Evolutionary conservation across 2,113 vertebrate genomes (phyloP).

Genomic region (Glaucidium brasilianum): DNA sequence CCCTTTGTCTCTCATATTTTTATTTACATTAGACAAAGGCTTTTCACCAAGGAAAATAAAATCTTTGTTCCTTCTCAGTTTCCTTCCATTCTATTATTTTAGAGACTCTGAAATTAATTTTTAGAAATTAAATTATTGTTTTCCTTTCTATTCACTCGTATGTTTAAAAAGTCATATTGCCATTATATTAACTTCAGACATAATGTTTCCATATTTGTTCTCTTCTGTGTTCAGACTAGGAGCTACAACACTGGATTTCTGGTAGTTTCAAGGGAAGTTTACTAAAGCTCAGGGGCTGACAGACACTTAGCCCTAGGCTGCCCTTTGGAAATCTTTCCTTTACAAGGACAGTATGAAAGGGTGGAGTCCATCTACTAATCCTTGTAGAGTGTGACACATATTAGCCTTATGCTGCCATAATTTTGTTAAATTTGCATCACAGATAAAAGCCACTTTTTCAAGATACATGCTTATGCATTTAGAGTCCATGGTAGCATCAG

Average conservation of each 20-base stretch:
- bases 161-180: neutral
- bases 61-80: neutral
- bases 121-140: neutral
- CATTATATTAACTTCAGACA: neutral
- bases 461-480: neutral
- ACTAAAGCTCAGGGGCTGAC: neutral
- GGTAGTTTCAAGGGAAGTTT: neutral
- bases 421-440: neutral
- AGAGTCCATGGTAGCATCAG: neutral
- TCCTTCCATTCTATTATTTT: conserved; percentile 27
- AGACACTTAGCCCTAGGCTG: neutral
- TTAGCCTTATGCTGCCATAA: neutral
- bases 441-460: neutral
- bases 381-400: neutral
- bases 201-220: neutral
- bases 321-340: neutral
- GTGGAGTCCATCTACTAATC: neutral
- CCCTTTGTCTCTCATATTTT: conserved; percentile 9
- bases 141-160: neutral
- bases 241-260: neutral
- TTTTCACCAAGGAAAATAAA: neutral
- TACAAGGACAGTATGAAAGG: neutral
- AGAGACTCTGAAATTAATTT: neutral
- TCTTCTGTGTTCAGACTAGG: neutral
- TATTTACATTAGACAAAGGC: conserved; percentile 17